Evolutionary conservation across 2,113 vertebrate species (phyloP), one percentile per base, ranked within the genome.

Genomic region (Aix galericulata): DNA sequence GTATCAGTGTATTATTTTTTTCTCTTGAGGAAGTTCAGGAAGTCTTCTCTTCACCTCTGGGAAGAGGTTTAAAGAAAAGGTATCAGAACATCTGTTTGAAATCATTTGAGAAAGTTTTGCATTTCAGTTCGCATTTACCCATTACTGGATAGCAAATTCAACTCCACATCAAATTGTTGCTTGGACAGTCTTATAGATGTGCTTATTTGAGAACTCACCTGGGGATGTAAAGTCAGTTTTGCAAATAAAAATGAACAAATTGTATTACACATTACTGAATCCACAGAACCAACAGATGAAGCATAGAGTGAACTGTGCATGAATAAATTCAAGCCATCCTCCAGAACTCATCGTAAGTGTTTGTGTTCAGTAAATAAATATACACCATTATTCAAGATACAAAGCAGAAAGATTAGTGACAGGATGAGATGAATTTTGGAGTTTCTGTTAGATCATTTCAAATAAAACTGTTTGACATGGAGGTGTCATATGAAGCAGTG

Each of bases 241-340:
- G 13, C 66, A 38, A 23, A n/a, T 72, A 40, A 68, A 77, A 73
- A 52, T 18, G 3, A 67, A 60, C 11, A 68, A 60, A 36, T 2
- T 9, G 3, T 50, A 7, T 76, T 40, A 34, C 34, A 36, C 23
- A 13, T 83, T 86, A 9, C 21, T 1, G 0, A 93, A 88, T 67
- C 16, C 16, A 50, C 22, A 50, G 21, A 50, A 50, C 48, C 48
- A 50, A 66, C 16, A 78, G 34, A n/a, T 10, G 48, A 71, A 11
- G 3, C 1, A 0, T 13, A 38, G 34, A 56, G 14, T 3, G 1
- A 58, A 36, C 3, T 64, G 21, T 52, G 0, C 32, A 8, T 25
- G 8, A 36, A 40, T 27, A 56, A 77, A 84, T 56, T 31, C 8
- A 87, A 52, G 25, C 17, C 12, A 18, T 68, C 27, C 16, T 84